Evolutionary conservation across 2,113 vertebrate species (phyloP).

Genomic region (Noctilio leporinus): DNA sequence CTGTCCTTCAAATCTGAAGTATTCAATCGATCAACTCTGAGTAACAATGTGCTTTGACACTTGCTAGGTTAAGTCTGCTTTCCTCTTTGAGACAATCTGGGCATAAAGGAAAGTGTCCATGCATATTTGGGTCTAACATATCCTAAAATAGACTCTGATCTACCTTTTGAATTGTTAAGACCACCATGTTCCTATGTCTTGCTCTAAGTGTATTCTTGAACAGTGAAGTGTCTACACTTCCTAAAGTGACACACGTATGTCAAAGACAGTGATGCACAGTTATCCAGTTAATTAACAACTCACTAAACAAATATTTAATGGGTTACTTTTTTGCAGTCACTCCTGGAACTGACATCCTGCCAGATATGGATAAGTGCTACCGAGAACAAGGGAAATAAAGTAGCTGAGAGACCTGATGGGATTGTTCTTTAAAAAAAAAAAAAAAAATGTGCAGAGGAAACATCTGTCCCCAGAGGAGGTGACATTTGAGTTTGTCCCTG

Average conservation of each 20-base stretch:
- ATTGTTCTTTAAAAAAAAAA: background rate
- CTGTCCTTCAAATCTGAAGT: background rate
- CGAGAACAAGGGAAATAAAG: background rate
- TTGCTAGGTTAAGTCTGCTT: background rate
- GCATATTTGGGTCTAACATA: background rate
- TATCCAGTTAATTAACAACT: background rate
- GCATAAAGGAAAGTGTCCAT: background rate
- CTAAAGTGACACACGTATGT: background rate
- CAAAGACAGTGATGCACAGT: background rate
- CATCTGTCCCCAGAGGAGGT: background rate
- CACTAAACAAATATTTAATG: background rate
- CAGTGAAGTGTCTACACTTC: background rate
- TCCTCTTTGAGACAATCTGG: background rate
- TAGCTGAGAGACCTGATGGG: rapidly evolving
- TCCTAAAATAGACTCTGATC: background rate
- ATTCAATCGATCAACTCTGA: background rate
- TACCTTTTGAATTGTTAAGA: background rate
- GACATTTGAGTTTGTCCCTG: background rate
- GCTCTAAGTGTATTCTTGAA: background rate
- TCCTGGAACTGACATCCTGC: background rate
- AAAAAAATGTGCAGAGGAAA: background rate
- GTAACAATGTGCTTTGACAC: background rate
- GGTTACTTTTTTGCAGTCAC: background rate
- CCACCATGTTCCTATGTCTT: background rate
- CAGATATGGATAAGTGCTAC: background rate